These are phyloP conservation scores for Pongo abelii DNA, from an alignment of 2,113 vertebrate species.

Conservation along the genomic window DNA sequence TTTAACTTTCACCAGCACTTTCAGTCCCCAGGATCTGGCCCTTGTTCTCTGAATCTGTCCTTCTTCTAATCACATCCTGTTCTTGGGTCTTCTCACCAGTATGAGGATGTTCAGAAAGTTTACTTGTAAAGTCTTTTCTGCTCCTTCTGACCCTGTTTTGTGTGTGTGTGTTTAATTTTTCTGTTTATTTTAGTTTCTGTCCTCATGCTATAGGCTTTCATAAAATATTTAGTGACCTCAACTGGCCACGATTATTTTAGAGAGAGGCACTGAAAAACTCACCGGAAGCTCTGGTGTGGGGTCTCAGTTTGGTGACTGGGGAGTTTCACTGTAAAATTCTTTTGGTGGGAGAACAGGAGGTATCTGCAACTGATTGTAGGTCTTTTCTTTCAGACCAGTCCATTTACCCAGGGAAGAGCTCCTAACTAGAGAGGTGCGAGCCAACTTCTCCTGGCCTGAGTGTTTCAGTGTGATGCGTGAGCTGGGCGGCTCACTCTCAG, in stretches of 20 bases:
- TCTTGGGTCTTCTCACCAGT: background rate
- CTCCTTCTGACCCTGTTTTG: background rate
- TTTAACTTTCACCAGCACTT: background rate
- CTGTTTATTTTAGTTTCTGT: background rate
- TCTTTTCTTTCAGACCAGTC: background rate
- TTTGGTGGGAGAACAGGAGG: background rate
- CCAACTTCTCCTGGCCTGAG: background rate
- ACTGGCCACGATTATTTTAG: background rate
- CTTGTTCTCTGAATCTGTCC: background rate
- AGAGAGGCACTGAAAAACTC: background rate
- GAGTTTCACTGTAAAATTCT: background rate
- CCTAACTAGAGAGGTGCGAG: background rate
- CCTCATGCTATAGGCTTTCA: background rate
- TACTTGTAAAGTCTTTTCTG: background rate
- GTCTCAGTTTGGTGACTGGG: background rate
- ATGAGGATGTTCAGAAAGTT: background rate
- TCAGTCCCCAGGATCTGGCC: background rate
- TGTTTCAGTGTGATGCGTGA: too few species aligned
- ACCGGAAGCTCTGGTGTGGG: background rate
- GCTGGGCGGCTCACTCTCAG: background rate
- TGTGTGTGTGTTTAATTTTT: background rate
- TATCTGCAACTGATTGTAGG: background rate
- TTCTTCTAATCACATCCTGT: background rate
- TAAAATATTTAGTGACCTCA: background rate
- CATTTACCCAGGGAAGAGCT: background rate